These are phyloP conservation scores for Octodon degus DNA, from an alignment of 2,113 vertebrate species.

Conservation along the genomic window DNA sequence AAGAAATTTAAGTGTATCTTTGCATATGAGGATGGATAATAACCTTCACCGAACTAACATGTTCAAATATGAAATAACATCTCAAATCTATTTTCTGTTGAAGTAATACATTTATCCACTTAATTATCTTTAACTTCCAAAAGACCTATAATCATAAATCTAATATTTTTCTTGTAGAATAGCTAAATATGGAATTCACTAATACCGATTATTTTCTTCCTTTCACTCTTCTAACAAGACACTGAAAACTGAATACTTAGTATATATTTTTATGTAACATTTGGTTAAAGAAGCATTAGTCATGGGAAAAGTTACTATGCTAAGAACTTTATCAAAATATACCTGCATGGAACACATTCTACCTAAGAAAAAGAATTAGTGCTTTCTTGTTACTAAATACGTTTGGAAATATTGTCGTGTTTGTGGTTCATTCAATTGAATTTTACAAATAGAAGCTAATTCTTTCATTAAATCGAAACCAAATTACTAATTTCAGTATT, in stretches of 20 bases:
- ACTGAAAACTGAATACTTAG: neutral
- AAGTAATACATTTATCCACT: constrained; percentile 25
- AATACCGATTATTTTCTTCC: neutral
- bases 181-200: constrained; percentile 24
- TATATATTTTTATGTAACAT: neutral
- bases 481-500: constrained; percentile 77
- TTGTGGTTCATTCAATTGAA: constrained; percentile 71
- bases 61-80: neutral
- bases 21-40: neutral
- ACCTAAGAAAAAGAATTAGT: constrained; percentile 77
- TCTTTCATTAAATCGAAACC: constrained; percentile 66
- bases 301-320: neutral
- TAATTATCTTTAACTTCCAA: constrained; percentile 25
- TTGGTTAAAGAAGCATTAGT: neutral
- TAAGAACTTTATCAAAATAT: constrained; percentile 64
- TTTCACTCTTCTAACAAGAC: constrained; percentile 20
- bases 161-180: neutral
- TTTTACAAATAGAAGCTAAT: constrained; percentile 62
- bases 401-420: constrained; percentile 62
- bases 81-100: neutral
- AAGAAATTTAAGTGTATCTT: neutral
- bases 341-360: constrained; percentile 75
- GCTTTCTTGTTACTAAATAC: constrained; percentile 78
- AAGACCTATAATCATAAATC: neutral
- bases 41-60: neutral